phyloP scores from a whole-genome alignment of 2,113 vertebrate genomes.

The Etheostoma spectabile region DNA sequence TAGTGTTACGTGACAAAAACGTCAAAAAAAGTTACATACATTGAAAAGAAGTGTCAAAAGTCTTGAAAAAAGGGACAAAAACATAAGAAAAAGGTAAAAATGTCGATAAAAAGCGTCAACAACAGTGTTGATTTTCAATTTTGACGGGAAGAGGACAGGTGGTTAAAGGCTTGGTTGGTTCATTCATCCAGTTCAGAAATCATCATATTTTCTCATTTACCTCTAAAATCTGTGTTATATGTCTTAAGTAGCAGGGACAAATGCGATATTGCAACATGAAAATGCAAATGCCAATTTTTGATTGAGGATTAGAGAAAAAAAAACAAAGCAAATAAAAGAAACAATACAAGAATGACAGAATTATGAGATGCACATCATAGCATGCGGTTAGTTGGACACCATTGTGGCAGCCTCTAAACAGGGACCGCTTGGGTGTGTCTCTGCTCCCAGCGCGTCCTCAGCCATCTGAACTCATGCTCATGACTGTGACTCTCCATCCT shows the following conservation, averaged over 20 bases:
- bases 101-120: too few relatives aligned
- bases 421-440: constrained; percentile 28
- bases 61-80: too few relatives aligned
- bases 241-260: neutral
- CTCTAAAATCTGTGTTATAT: neutral
- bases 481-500: constrained; percentile 54
- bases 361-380: neutral
- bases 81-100: too few relatives aligned
- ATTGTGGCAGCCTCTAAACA: constrained; percentile 31
- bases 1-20: too few relatives aligned
- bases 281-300: neutral
- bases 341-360: neutral
- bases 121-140: too few relatives aligned
- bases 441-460: constrained; percentile 46
- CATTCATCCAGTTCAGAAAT: neutral
- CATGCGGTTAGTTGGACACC: neutral
- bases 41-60: too few relatives aligned
- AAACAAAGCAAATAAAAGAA: neutral
- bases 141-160: too few relatives aligned
- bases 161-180: neutral
- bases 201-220: neutral
- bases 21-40: too few relatives aligned
- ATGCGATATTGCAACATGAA: neutral
- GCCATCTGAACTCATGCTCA: constrained; percentile 63
- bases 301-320: neutral